A percentile compares a stretch with the other conserved stretches of the same genome.
phyloP scores from a whole-genome alignment of 2,888 invertebrate genomes.

The Lacanobia wlatinum region DNA sequence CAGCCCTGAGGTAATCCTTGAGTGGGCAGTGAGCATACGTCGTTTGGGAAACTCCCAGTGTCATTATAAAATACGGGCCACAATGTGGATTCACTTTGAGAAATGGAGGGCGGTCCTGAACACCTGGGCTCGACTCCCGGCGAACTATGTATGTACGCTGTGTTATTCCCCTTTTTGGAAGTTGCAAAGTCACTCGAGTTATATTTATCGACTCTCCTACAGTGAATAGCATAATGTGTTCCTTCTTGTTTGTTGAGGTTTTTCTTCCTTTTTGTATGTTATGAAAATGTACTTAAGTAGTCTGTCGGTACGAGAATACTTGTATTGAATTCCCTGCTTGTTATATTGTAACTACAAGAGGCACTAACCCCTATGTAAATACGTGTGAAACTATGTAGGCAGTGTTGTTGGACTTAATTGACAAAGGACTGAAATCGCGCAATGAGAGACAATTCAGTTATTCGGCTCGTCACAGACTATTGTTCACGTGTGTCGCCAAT shows the following conservation, averaged over 20 bases:
- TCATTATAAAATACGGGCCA: constrained; percentile 89
- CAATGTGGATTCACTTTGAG: constrained; percentile 88
- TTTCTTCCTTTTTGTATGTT: constrained; percentile 41
- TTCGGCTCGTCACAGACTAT: constrained; percentile 49
- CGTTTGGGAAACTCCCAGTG: constrained; percentile 85
- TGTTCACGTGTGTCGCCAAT: constrained; percentile 39
- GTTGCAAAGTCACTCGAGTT: constrained; percentile 76
- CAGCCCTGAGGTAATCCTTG: constrained; percentile 84
- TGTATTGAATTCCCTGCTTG: constrained; percentile 12
- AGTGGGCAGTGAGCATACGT: constrained; percentile 87
- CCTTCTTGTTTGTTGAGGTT: constrained; percentile 48
- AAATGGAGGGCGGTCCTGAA: constrained; percentile 83
- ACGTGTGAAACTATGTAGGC: constrained; percentile 28
- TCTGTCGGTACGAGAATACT: background rate
- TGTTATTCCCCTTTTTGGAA: constrained; percentile 75
- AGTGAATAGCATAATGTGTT: constrained; percentile 63
- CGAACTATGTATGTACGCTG: constrained; percentile 68
- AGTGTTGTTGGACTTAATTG: constrained; percentile 41
- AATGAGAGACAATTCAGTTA: constrained; percentile 49
- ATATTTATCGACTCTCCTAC: constrained; percentile 72
- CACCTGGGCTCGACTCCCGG: constrained; percentile 81
- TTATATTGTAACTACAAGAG: background rate
- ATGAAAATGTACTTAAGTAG: constrained; percentile 25
- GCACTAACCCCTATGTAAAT: constrained; percentile 39
- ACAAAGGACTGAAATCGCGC: constrained; percentile 44